Evolutionary conservation across 2,888 invertebrate species (phyloP), one percentile per base, ranked within the genome.

Genomic region (Invenusta paracnida): DNA sequence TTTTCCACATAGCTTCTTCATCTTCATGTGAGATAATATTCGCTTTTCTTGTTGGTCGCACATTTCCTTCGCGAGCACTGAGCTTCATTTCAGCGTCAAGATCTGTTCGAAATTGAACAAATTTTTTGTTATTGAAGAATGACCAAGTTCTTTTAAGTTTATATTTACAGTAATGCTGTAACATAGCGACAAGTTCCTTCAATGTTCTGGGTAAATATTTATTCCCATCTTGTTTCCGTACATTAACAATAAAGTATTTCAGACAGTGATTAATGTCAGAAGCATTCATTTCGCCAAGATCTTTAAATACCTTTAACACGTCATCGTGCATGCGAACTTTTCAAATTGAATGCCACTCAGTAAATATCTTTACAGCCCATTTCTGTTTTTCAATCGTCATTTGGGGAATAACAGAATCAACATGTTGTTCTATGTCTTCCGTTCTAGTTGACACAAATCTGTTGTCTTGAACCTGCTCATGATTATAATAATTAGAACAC

Each of bases 61-160:
- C 48, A 79, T 79, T 79, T 79, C 79, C 29, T 79, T 79, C 79
- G 79, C 79, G 79, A 79, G 79, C 79, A 27, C 79, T 79, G 23
- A 25, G 29, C 29, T 28, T 79, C 79, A 79, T 79, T 28, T 79
- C 79, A 25, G 79, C 79, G 29, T 79, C 29, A n/a, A 79, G 29
- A 25, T 11, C 79, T 11, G 79, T 79, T 28, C 79, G 79, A 79
- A 79, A 79, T 79, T 79, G 23, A 25, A 25, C 79, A 27, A 79
- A 79, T 28, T 79, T 23, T 79, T 79, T 79, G n/a, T 79, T 28
- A n/a, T 25, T n/a, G 5, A 79, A 79, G 23, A 79, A 27, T n/a
- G 79, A 79, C 79, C n/a, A 79, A 79, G 23, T n/a, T 79, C 29
- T 79, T 28, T 79, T 79, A 27, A 25, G 23, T 28, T 79, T 28